phyloP scores from a whole-genome alignment of 1,140 invertebrate species.

The Diprion similis region DNA sequence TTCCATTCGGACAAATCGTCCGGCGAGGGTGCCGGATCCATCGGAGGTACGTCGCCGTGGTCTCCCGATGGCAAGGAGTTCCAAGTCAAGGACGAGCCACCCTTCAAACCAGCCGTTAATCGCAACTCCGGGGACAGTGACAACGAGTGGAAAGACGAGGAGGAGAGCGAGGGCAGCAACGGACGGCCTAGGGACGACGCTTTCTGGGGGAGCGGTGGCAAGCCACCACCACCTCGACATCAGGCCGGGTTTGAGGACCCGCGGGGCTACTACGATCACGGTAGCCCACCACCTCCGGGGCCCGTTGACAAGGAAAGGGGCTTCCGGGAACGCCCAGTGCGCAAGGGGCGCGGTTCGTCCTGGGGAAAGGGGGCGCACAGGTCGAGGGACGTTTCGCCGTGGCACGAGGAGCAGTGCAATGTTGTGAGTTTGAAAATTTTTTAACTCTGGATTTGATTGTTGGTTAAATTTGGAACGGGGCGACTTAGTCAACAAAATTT shows the following conservation, averaged over 20 bases:
- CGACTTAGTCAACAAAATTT: too few species aligned
- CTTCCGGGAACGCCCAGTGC: constrained; percentile 44
- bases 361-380: constrained; percentile 46
- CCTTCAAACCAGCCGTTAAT: constrained; percentile 37
- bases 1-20: constrained; percentile 52
- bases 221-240: constrained; percentile 32
- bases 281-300: constrained; percentile 9
- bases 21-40: constrained; percentile 54
- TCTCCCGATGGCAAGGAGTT: constrained; percentile 79
- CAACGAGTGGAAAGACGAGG: constrained; percentile 58
- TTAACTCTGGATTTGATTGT: too few species aligned
- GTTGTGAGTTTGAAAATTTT: too few species aligned
- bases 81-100: constrained; percentile 49
- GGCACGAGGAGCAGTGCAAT: constrained; percentile 46
- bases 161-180: constrained; percentile 56
- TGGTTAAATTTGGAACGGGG: too few species aligned
- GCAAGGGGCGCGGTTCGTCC: constrained; percentile 42
- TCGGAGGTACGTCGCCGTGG: constrained; percentile 73
- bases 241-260: constrained; percentile 42
- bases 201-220: constrained; percentile 35
- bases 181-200: constrained; percentile 40
- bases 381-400: constrained; percentile 45
- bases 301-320: constrained; percentile 44
- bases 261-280: constrained; percentile 47
- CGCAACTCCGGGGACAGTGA: constrained; percentile 59